phyloP scores from a whole-genome alignment of 2,888 invertebrate genomes.

The Rhagonycha fulva region DNA sequence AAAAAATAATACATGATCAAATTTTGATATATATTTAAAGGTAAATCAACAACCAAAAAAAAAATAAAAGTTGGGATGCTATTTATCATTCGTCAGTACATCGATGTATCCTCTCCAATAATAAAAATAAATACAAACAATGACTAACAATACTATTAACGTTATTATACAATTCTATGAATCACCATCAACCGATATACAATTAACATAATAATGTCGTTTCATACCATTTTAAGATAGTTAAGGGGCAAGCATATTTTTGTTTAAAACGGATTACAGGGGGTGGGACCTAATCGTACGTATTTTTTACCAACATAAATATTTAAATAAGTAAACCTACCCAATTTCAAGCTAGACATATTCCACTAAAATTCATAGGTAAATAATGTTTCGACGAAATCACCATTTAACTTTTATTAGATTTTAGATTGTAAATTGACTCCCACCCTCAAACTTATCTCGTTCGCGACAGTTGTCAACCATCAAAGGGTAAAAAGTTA shows the following conservation, averaged over 20 bases:
- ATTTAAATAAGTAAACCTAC: slow-evolving; percentile 50
- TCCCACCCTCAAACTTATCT: slow-evolving; percentile 34
- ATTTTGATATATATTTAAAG: not conserved
- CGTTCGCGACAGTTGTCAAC: slow-evolving; percentile 16
- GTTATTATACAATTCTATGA: slow-evolving; percentile 21
- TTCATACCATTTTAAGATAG: slow-evolving; percentile 17
- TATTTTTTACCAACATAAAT: not conserved
- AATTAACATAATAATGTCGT: slow-evolving; percentile 26
- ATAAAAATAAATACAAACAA: slow-evolving; percentile 9
- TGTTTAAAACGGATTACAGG: slow-evolving; percentile 25
- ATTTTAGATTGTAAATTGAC: slow-evolving; percentile 21
- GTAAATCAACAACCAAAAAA: not conserved
- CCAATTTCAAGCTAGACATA: slow-evolving; percentile 67
- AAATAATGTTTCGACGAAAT: slow-evolving; percentile 32
- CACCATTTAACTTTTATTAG: slow-evolving; percentile 41
- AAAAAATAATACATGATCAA: not conserved
- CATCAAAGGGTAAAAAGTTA: slow-evolving; percentile 20
- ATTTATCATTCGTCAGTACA: slow-evolving; percentile 5
- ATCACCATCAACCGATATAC: slow-evolving; percentile 19
- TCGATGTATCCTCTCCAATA: slow-evolving; percentile 3
- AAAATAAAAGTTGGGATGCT: not conserved
- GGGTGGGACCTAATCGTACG: slow-evolving; percentile 48
- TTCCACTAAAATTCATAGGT: slow-evolving; percentile 56
- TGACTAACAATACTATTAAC: not conserved
- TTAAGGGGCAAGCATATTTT: slow-evolving; percentile 16